These are phyloP conservation scores for Podiceps cristatus DNA, from an alignment of 2,113 vertebrate species.

Conservation along the genomic window DNA sequence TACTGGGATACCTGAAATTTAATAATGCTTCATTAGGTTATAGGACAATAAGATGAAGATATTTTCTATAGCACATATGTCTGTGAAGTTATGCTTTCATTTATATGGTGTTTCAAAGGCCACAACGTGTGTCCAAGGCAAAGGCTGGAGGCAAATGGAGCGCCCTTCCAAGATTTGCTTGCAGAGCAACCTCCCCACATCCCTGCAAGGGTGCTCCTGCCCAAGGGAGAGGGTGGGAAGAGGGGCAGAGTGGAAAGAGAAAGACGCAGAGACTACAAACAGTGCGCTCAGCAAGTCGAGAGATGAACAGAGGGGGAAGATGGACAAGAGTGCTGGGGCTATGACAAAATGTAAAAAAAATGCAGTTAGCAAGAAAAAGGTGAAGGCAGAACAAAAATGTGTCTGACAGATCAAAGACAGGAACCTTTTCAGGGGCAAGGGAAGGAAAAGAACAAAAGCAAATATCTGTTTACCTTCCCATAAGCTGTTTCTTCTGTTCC, in stretches of 20 bases:
- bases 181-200: not conserved
- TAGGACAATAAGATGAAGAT: not conserved
- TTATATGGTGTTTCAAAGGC: not conserved
- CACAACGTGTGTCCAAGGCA: rapidly evolving
- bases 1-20: not conserved
- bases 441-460: not conserved
- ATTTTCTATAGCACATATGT: not conserved
- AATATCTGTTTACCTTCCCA: not conserved
- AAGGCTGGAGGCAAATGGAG: not conserved
- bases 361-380: not conserved
- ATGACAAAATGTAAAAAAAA: not conserved
- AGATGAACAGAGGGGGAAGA: not conserved
- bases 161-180: no score
- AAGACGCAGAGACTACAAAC: not conserved
- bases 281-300: rapidly evolving
- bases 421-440: not conserved
- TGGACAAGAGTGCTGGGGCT: rapidly evolving
- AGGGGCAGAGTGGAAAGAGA: not conserved
- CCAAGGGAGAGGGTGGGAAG: rapidly evolving
- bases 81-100: not conserved
- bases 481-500: not conserved
- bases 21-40: not conserved
- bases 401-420: not conserved
- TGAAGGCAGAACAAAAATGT: not conserved
- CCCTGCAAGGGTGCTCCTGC: not conserved